Conservation (phyloP, 1,140 invertebrate species). For the Leucophenga varia region DNA sequence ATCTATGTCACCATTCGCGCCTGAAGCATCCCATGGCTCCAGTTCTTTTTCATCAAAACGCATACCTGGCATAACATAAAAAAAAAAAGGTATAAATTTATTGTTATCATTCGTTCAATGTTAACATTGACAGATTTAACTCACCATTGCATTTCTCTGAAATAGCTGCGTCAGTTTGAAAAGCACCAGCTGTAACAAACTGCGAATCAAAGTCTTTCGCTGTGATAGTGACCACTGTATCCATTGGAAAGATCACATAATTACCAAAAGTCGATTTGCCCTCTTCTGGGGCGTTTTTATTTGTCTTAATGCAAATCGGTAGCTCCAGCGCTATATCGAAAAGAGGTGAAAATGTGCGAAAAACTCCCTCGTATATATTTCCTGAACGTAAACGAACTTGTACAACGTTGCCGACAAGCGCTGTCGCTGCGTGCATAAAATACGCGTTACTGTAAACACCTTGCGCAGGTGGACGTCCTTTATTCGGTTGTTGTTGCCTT, state of each 20-base stretch:
- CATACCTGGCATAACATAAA: conserved; percentile 47
- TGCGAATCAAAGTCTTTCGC: conserved; percentile 83
- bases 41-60: conserved; percentile 73
- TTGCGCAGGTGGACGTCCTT: conserved; percentile 62
- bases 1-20: conserved; percentile 64
- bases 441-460: conserved; percentile 84
- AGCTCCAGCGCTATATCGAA: conserved; percentile 83
- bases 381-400: conserved; percentile 81
- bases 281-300: conserved; percentile 60
- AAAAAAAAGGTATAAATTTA: background rate
- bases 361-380: conserved; percentile 80
- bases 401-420: conserved; percentile 78
- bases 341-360: conserved; percentile 80
- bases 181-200: conserved; percentile 81
- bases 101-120: conserved; percentile 1
- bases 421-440: conserved; percentile 83
- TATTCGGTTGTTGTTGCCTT: conserved; percentile 13
- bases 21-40: conserved; percentile 83
- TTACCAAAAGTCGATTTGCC: conserved; percentile 66
- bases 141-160: conserved; percentile 66
- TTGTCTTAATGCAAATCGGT: conserved; percentile 72
- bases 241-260: conserved; percentile 81
- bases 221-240: conserved; percentile 78
- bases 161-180: conserved; percentile 80
- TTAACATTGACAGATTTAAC: background rate